Conservation (phyloP, 1,140 invertebrate genomes). For the Zeugodacus cucurbitae region DNA sequence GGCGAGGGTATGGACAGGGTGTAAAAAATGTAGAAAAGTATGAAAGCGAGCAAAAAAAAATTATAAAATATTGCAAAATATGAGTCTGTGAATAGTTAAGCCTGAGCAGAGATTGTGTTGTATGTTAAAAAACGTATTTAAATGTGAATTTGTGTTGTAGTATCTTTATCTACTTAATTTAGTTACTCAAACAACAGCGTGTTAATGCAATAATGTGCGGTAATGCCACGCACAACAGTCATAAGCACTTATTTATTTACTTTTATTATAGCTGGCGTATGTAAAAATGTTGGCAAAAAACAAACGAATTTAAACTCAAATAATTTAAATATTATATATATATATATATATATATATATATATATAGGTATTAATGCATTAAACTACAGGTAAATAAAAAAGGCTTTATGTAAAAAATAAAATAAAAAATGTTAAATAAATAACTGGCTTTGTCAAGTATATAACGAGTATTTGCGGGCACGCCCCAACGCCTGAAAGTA, state of each 20-base stretch:
- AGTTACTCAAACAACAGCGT: not conserved
- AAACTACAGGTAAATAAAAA: too few relatives aligned
- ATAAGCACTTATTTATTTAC: not conserved
- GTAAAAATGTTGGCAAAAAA: too few relatives aligned
- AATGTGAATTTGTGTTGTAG: not conserved
- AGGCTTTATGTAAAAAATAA: not conserved
- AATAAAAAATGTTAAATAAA: not conserved
- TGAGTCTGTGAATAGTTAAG: not conserved
- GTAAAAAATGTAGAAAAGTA: not conserved
- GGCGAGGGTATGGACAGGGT: not conserved
- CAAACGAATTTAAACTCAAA: too few relatives aligned
- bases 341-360: too few relatives aligned
- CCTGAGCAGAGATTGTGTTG: not conserved
- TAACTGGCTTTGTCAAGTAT: not conserved
- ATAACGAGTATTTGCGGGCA: not conserved
- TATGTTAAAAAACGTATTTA: not conserved
- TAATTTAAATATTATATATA: too few relatives aligned
- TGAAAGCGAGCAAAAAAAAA: not conserved
- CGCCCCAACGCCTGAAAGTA: not conserved
- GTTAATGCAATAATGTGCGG: not conserved
- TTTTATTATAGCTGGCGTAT: not conserved
- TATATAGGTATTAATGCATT: too few relatives aligned
- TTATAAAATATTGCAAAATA: not conserved
- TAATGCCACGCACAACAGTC: not conserved
- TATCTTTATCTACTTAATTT: not conserved